Percentiles rank a stretch among this genome's conserved stretches.
These are phyloP conservation scores for Xiphophorus birchmanni DNA, from an alignment of 2,797 vertebrate species.

Conservation along the genomic window DNA sequence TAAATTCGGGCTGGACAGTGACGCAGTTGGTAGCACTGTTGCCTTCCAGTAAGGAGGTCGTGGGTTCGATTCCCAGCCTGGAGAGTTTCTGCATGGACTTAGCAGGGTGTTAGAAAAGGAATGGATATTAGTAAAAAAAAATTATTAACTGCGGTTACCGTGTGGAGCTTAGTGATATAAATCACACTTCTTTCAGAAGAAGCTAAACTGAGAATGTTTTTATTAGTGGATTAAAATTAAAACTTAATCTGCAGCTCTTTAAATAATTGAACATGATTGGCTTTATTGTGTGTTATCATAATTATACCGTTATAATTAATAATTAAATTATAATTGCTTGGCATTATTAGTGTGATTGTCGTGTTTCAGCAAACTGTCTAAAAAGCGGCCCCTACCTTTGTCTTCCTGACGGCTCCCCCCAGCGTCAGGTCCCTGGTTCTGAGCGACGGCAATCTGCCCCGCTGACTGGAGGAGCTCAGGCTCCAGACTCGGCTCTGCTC, in stretches of 20 bases:
- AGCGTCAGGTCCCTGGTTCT: slow-evolving; percentile 82
- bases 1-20: not conserved
- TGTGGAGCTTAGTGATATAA: too few species aligned
- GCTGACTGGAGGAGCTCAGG: not conserved
- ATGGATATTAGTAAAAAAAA: too few species aligned
- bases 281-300: not conserved
- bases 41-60: too few species aligned
- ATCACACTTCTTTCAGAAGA: too few species aligned
- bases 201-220: too few species aligned
- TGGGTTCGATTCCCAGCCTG: too few species aligned
- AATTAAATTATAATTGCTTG: not conserved
- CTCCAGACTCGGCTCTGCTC: not conserved
- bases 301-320: not conserved
- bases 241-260: not conserved
- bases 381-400: not conserved
- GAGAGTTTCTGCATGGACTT: not conserved
- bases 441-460: slow-evolving; percentile 53
- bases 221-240: not conserved
- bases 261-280: not conserved
- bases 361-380: not conserved
- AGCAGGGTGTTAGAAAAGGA: not conserved
- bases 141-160: too few species aligned
- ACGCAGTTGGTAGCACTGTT: too few species aligned
- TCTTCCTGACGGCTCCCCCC: slow-evolving; percentile 55
- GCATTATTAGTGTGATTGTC: not conserved